Evolutionary conservation across 2,888 invertebrate genomes (phyloP).

Genomic region (Oxystoma pomonae): DNA sequence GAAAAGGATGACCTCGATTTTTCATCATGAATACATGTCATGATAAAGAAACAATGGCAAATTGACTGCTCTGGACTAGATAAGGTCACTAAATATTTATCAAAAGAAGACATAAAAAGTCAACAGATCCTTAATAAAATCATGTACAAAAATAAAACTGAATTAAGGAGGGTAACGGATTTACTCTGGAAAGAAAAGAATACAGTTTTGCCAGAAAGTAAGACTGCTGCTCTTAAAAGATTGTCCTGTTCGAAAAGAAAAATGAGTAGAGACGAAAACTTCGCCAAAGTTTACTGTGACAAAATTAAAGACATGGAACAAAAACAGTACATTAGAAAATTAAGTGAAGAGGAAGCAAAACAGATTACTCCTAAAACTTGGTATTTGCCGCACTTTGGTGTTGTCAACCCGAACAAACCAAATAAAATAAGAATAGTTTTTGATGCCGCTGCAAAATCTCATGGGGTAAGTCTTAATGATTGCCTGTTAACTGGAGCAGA

Average conservation of each 20-base stretch:
- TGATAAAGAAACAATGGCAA: conserved; percentile 14
- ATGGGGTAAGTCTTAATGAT: conserved; percentile 3
- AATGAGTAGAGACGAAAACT: conserved; percentile 1
- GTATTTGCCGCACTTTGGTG: conserved; percentile 7
- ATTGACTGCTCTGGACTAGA: conserved; percentile 3
- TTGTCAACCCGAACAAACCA: not conserved
- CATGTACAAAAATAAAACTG: not conserved
- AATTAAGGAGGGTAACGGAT: conserved; percentile 3
- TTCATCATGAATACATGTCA: too few relatives aligned
- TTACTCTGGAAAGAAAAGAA: conserved; percentile 6
- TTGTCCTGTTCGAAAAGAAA: conserved; percentile 5
- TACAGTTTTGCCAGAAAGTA: conserved; percentile 9
- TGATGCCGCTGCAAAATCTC: conserved; percentile 1
- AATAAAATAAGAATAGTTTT: conserved; percentile 5
- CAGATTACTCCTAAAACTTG: not conserved
- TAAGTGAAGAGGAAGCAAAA: not conserved
- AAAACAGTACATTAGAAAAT: not conserved
- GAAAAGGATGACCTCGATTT: too few relatives aligned
- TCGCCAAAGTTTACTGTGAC: not conserved
- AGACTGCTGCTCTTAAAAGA: conserved; percentile 5
- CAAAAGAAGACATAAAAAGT: conserved; percentile 8
- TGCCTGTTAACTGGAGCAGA: not conserved
- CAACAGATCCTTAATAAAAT: conserved; percentile 11
- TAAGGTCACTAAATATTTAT: not conserved
- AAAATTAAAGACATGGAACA: conserved; percentile 1